Conservation (phyloP, 1,140 invertebrate species). For the Cydia fagiglandana region DNA sequence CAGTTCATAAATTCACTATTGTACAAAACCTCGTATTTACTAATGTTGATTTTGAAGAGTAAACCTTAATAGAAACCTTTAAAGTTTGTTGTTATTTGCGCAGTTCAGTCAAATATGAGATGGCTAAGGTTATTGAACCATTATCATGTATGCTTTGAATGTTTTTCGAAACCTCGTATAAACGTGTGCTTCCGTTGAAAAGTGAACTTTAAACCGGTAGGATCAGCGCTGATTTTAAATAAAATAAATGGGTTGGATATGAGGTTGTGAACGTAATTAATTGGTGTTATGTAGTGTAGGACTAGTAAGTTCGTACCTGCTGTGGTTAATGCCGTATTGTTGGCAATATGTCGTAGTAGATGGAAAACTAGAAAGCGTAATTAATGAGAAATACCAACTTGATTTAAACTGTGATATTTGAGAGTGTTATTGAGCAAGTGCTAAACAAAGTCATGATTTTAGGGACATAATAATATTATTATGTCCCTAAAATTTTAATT, state of each 20-base stretch:
- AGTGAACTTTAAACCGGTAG: neutral
- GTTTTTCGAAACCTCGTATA: neutral
- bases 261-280: neutral
- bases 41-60: neutral
- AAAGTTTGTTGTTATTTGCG: neutral
- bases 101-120: neutral
- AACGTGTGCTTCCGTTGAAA: neutral
- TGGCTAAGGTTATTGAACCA: neutral
- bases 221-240: neutral
- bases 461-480: too few species aligned
- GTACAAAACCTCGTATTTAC: neutral
- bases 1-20: neutral
- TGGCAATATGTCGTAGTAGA: neutral
- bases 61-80: neutral
- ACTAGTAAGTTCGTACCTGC: neutral
- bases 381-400: neutral
- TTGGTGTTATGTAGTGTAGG: neutral
- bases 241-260: neutral
- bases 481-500: too few species aligned
- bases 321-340: conserved; percentile 11
- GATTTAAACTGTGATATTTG: neutral
- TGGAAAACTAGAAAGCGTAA: neutral
- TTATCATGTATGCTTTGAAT: neutral
- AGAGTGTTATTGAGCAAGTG: neutral
- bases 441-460: neutral